Percentiles rank a stretch among this genome's conserved stretches.
Evolutionary conservation across 2,113 vertebrate genomes (phyloP).

Genomic region (Sceloporus tristichus): DNA sequence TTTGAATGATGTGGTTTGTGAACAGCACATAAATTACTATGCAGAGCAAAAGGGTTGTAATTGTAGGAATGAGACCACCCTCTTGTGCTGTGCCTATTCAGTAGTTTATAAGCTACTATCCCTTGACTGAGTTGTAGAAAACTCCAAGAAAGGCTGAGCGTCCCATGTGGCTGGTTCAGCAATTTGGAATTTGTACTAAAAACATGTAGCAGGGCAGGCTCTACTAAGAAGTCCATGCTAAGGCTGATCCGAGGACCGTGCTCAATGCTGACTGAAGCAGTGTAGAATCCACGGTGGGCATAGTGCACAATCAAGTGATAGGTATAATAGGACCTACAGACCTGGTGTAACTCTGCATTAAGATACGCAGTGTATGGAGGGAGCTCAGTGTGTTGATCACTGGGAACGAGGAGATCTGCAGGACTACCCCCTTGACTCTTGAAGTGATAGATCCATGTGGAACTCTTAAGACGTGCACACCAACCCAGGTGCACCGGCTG

Average conservation of each 20-base stretch:
- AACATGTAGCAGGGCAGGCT: conserved; percentile 14
- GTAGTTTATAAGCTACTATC: conserved; percentile 33
- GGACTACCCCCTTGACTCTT: conserved; percentile 38
- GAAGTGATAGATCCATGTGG: conserved; percentile 56
- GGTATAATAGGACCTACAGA: conserved; percentile 57
- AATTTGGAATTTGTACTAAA: conserved; percentile 42
- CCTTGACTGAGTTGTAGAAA: conserved; percentile 23
- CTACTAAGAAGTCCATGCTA: conserved; percentile 34
- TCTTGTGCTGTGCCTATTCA: conserved; percentile 22
- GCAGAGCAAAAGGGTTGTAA: conserved; percentile 35
- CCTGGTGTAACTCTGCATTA: neutral
- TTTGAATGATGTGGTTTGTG: neutral
- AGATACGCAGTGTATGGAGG: conserved; percentile 8
- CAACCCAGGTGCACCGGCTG: conserved; percentile 27
- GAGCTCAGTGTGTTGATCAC: neutral
- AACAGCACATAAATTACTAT: conserved; percentile 41
- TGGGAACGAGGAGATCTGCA: conserved; percentile 38
- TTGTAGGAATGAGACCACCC: conserved; percentile 51
- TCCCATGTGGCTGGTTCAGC: conserved; percentile 12
- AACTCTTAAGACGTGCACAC: conserved; percentile 60
- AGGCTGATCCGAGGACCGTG: conserved; percentile 32
- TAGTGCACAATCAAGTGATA: conserved; percentile 49
- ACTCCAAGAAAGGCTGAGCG: conserved; percentile 46
- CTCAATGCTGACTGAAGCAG: neutral
- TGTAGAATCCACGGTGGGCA: neutral